phyloP scores from a whole-genome alignment of 2,888 invertebrate species.

The Hyalella azteca region DNA sequence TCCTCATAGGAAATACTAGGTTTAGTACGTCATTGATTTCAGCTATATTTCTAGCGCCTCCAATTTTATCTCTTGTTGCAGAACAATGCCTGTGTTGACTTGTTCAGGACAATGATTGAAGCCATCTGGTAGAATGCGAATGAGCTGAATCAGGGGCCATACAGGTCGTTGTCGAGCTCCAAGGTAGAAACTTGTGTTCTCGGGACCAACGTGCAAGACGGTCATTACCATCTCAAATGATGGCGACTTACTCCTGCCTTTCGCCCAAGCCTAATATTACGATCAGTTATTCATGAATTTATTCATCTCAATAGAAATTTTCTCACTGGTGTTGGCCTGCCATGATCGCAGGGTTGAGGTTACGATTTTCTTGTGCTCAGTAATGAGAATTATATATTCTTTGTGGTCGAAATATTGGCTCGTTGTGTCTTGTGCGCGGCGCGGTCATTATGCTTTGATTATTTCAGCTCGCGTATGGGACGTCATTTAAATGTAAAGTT shows the following conservation, averaged over 20 bases:
- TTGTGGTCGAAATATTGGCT: conserved; percentile 12
- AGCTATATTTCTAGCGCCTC: no score
- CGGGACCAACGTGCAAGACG: no score
- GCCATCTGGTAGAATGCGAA: no score
- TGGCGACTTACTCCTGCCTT: not conserved
- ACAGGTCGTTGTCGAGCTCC: no score
- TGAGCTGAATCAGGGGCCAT: no score
- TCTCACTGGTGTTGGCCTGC: conserved; percentile 4
- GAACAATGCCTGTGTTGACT: no score
- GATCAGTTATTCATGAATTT: conserved; percentile 24
- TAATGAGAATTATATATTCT: conserved; percentile 18
- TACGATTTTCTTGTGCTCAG: not conserved
- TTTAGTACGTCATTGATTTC: no score
- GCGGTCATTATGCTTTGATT: conserved; percentile 25
- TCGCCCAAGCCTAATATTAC: conserved; percentile 3
- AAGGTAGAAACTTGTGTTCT: no score
- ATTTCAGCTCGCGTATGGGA: conserved; percentile 13
- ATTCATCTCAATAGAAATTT: conserved; percentile 10
- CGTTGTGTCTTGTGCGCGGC: conserved; percentile 6
- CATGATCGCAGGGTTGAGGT: not conserved
- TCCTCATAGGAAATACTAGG: no score
- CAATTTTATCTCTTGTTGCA: no score
- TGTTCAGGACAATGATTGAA: no score
- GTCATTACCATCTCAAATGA: conserved; percentile 8
- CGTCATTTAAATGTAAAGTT: conserved; percentile 34